A percentile compares a stretch with the other conserved stretches of the same genome.
phyloP scores from a whole-genome alignment of 2,797 vertebrate species.

The Phrynocephalus guinanensis region DNA sequence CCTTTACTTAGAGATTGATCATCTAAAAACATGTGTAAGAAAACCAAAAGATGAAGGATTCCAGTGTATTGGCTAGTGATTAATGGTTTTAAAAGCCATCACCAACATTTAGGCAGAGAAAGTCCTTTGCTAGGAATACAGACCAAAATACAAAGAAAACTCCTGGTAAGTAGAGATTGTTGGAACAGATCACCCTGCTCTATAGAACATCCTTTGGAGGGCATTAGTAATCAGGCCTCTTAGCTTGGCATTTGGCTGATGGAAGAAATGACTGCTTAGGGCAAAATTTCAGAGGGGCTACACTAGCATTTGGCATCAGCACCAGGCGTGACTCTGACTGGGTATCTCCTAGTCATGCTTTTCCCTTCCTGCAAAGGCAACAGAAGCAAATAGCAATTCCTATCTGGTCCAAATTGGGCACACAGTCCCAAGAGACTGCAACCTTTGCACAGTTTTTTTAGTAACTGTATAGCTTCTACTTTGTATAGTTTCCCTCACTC shows the following conservation, averaged over 20 bases:
- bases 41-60: not conserved
- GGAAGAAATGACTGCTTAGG: not conserved
- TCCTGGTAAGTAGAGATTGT: not conserved
- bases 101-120: not conserved
- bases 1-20: not conserved
- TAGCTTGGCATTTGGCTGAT: not conserved
- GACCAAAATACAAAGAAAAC: not conserved
- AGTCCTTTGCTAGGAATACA: not conserved
- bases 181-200: not conserved
- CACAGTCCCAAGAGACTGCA: not conserved
- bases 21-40: not conserved
- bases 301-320: not conserved
- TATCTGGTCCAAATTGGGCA: not conserved
- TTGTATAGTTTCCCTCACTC: conserved; percentile 16
- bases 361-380: not conserved
- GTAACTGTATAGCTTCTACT: conserved; percentile 48
- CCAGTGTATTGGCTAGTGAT: not conserved
- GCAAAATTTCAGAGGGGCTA: not conserved
- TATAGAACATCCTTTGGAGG: not conserved
- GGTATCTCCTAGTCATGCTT: not conserved
- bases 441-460: conserved; percentile 22
- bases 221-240: not conserved
- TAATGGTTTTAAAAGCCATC: not conserved
- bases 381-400: not conserved
- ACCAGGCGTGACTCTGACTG: not conserved